Conservation (phyloP, 2,797 vertebrate species). For the Semaprochilodus insignis region DNA sequence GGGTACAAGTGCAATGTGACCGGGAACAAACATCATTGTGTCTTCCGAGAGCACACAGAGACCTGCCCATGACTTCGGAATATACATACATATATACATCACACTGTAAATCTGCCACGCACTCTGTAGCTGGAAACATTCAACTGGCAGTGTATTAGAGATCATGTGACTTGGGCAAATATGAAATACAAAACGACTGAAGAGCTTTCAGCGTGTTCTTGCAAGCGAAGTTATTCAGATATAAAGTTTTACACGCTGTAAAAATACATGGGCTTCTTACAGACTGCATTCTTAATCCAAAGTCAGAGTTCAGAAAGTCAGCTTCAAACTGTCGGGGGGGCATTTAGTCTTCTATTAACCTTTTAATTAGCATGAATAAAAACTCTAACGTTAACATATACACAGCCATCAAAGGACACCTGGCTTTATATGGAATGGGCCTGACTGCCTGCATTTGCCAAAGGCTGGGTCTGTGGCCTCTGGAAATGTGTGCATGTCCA, state of each 20-base stretch:
- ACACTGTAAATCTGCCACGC: background rate
- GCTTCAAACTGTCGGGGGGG: background rate
- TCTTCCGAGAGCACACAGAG: background rate
- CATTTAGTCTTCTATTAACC: background rate
- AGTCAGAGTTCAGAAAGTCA: background rate
- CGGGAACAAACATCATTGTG: conserved; percentile 30
- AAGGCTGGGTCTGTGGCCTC: conserved; percentile 48
- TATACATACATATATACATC: no score
- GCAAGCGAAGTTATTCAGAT: no score
- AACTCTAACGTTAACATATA: conserved; percentile 23
- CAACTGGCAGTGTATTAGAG: background rate
- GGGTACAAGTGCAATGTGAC: conserved; percentile 6
- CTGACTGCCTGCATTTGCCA: conserved; percentile 22
- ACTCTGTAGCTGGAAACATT: background rate
- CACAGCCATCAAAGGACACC: background rate
- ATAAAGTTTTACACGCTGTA: no score
- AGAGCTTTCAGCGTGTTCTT: background rate
- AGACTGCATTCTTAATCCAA: background rate
- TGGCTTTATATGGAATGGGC: conserved; percentile 7
- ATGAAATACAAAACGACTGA: background rate
- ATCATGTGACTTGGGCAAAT: background rate
- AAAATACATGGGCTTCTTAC: background rate
- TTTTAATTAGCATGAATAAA: conserved; percentile 9
- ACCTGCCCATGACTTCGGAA: no score
- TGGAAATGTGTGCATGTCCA: conserved; percentile 51